phyloP scores from a whole-genome alignment of 1,140 invertebrate species.

The Procambarus clarkii region DNA sequence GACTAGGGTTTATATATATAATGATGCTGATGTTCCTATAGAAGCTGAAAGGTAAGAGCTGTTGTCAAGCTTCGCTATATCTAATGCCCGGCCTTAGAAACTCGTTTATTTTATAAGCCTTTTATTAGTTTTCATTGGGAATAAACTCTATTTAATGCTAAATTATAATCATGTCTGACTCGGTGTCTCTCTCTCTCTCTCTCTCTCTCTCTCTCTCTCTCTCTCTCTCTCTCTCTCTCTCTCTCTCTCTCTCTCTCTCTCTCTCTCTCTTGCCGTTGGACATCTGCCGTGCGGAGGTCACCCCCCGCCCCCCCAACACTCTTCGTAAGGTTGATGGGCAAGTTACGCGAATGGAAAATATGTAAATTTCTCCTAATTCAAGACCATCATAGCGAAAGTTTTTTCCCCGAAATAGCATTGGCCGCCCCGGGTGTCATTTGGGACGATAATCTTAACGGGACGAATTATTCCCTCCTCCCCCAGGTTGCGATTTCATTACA shows the following conservation, averaged over 20 bases:
- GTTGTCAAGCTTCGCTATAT: no score
- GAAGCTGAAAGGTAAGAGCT: no score
- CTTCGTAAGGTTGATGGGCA: neutral
- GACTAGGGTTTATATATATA: no score
- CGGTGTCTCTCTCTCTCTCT: neutral
- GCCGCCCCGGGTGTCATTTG: neutral
- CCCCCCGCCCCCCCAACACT: no score
- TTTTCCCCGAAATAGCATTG: neutral
- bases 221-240: constrained; percentile 42
- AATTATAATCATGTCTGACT: no score
- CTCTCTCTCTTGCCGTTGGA: neutral
- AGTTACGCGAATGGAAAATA: neutral
- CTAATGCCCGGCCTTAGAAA: no score
- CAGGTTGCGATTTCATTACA: neutral
- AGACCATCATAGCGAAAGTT: neutral
- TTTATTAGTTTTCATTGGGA: no score
- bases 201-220: constrained; percentile 40
- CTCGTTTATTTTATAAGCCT: no score
- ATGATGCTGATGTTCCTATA: no score
- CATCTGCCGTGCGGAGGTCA: no score
- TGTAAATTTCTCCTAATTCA: neutral
- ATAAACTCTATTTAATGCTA: no score
- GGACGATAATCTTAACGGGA: neutral
- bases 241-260: constrained; percentile 6
- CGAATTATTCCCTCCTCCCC: neutral